Percentiles rank a stretch among this genome's conserved stretches.
Conservation (phyloP, 2,888 invertebrate genomes). For the Seira sanloemensis region DNA sequence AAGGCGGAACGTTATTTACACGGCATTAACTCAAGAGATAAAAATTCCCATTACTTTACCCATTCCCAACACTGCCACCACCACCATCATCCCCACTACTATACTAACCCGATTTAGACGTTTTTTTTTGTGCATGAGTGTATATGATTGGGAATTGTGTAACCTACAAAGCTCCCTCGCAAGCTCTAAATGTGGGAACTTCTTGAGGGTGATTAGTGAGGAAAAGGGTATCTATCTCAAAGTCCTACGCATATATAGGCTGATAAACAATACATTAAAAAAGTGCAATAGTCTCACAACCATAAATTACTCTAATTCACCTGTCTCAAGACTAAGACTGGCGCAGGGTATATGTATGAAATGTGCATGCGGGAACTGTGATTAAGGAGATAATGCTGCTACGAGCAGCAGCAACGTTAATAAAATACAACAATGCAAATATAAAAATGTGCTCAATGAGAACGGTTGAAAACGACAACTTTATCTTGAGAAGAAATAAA, state of each 20-base stretch:
- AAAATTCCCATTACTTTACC: background rate
- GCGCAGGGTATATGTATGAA: background rate
- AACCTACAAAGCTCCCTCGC: constrained; percentile 43
- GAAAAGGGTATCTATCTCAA: background rate
- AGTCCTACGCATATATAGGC: background rate
- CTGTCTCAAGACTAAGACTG: background rate
- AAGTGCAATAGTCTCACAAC: too few relatives aligned
- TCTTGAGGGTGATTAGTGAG: background rate
- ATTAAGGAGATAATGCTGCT: background rate
- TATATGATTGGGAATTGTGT: constrained; percentile 49
- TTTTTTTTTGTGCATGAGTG: background rate
- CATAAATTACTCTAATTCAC: too few relatives aligned
- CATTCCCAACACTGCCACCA: too few relatives aligned
- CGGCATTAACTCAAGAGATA: background rate
- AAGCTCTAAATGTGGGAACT: constrained; percentile 46
- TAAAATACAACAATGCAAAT: background rate
- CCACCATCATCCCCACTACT: background rate
- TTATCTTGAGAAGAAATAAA: background rate
- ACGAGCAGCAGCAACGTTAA: background rate
- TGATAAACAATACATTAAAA: too few relatives aligned
- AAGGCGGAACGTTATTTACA: background rate
- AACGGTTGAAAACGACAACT: background rate
- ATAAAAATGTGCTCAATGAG: background rate
- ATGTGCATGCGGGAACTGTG: background rate
- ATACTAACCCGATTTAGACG: constrained; percentile 4